A percentile compares a stretch with the other conserved stretches of the same genome.
Evolutionary conservation across 2,888 invertebrate genomes (phyloP).

Genomic region (Pseudococcus jackbeardsleyi): DNA sequence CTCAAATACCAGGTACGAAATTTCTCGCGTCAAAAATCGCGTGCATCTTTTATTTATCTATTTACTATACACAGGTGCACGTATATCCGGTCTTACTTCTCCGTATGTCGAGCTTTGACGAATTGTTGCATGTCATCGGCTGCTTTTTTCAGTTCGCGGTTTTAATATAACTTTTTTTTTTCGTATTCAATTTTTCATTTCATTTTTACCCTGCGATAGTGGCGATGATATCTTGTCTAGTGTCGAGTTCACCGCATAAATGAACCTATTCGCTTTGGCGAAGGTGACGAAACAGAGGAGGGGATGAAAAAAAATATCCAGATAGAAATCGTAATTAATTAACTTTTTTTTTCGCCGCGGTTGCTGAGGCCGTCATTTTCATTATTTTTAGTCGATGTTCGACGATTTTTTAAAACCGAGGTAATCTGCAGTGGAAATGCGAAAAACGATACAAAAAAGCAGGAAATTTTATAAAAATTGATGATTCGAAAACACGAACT

Average conservation of each 20-base stretch:
- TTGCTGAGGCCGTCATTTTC: background rate
- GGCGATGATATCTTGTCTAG: background rate
- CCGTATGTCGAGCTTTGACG: background rate
- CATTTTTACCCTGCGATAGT: background rate
- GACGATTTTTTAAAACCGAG: background rate
- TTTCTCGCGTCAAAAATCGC: background rate
- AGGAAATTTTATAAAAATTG: too few species aligned
- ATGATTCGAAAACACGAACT: too few species aligned
- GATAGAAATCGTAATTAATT: constrained; percentile 10
- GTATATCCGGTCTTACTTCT: background rate
- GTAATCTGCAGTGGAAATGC: too few species aligned
- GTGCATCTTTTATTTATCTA: background rate
- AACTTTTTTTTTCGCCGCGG: background rate
- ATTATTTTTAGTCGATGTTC: background rate
- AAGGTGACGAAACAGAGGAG: background rate
- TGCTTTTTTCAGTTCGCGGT: background rate
- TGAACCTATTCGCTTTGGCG: background rate
- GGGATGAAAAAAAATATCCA: background rate
- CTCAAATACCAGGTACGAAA: constrained; percentile 53
- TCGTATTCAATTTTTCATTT: background rate
- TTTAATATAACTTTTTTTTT: background rate
- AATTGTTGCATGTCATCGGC: background rate
- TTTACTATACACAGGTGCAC: background rate
- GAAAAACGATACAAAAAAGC: too few species aligned
- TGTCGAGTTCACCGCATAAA: background rate